Conservation (phyloP, 2,888 invertebrate genomes). For the Drosophila bunnanda region DNA sequence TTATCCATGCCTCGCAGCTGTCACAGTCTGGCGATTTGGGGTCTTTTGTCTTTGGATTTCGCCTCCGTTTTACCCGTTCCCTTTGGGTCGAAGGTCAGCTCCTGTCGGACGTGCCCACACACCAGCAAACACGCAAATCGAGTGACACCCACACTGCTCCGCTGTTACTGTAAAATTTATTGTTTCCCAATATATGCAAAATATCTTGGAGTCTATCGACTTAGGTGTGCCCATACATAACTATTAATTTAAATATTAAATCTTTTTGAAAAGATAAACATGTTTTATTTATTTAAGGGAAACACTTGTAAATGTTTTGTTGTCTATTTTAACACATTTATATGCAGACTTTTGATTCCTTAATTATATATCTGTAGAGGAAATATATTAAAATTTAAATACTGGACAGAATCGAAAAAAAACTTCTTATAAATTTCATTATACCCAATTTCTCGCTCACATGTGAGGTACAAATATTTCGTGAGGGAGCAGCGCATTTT, state of each 20-base stretch:
- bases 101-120: constrained; percentile 54
- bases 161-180: constrained; percentile 69
- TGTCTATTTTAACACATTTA: too few species aligned
- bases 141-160: constrained; percentile 34
- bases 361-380: background rate
- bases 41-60: constrained; percentile 66
- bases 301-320: background rate
- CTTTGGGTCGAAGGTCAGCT: constrained; percentile 68
- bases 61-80: background rate
- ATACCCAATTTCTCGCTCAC: background rate
- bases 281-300: background rate
- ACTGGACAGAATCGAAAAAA: background rate
- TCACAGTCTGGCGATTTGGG: constrained; percentile 79
- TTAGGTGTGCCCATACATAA: background rate
- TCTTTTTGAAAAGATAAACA: background rate
- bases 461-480: background rate
- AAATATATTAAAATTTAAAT: background rate
- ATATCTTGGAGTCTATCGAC: constrained; percentile 15
- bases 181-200: constrained; percentile 79
- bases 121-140: constrained; percentile 17
- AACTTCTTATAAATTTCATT: too few species aligned
- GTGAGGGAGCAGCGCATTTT: constrained; percentile 27
- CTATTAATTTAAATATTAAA: background rate
- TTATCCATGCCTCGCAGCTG: constrained; percentile 79
- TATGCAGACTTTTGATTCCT: background rate